phyloP scores from a whole-genome alignment of 2,113 vertebrate genomes.

The Phoxinus phoxinus region DNA sequence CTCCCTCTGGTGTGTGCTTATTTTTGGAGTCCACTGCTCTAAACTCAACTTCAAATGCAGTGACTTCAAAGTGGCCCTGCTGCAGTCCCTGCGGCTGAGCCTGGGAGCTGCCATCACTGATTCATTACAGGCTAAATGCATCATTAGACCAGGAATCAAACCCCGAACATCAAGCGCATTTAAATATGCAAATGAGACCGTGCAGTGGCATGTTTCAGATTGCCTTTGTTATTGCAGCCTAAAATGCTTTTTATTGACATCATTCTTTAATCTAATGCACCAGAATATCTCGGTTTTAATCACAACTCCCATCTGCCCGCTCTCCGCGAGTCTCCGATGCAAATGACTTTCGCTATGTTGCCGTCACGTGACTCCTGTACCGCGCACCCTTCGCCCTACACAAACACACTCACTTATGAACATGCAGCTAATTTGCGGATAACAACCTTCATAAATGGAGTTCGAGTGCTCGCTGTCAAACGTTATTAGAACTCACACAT shows the following conservation, averaged over 20 bases:
- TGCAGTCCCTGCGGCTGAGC: constrained; percentile 63
- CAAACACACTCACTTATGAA: constrained; percentile 40
- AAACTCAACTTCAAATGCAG: constrained; percentile 52
- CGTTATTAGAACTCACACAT: constrained; percentile 30
- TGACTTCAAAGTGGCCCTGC: constrained; percentile 58
- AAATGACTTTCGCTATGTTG: constrained; percentile 58
- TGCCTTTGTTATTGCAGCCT: constrained; percentile 61
- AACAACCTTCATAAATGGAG: constrained; percentile 42
- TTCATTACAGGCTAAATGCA: constrained; percentile 78
- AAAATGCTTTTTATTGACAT: constrained; percentile 61
- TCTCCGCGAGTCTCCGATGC: constrained; percentile 43
- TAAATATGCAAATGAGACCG: constrained; percentile 76
- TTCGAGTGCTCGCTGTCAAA: constrained; percentile 33
- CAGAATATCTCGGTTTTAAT: constrained; percentile 63
- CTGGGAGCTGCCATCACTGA: constrained; percentile 74
- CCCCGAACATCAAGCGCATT: constrained; percentile 75
- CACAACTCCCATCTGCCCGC: constrained; percentile 64
- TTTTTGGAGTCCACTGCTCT: constrained; percentile 47
- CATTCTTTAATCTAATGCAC: constrained; percentile 65
- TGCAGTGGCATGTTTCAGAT: constrained; percentile 55
- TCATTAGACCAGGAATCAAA: constrained; percentile 79
- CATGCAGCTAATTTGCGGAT: constrained; percentile 42
- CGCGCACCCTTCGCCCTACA: constrained; percentile 3
- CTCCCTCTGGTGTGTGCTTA: constrained; percentile 31
- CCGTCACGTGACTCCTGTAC: constrained; percentile 41